These are phyloP conservation scores for Rhombomys opimus DNA, from an alignment of 2,113 vertebrate genomes.

Conservation along the genomic window DNA sequence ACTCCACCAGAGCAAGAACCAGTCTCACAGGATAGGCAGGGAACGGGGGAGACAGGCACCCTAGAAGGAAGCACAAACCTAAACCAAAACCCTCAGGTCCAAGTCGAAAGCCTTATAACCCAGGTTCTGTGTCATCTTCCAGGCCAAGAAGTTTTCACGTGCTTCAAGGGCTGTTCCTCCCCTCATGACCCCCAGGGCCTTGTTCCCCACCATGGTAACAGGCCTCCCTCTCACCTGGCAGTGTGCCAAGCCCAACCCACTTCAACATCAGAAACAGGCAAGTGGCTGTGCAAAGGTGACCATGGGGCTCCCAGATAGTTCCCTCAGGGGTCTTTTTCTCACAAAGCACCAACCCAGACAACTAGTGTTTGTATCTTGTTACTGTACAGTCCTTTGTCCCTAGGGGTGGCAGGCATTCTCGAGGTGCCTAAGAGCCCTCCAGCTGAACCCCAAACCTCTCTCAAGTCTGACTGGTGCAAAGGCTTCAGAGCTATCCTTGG, in stretches of 20 bases:
- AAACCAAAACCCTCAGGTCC: background rate
- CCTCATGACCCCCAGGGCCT: background rate
- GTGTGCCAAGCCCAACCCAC: background rate
- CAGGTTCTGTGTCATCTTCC: background rate
- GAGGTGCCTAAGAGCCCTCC: background rate
- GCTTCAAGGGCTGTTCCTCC: background rate
- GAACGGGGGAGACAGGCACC: background rate
- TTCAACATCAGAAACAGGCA: background rate
- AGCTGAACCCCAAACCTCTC: no score
- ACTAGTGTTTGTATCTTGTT: background rate
- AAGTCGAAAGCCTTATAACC: background rate
- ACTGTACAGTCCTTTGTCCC: no score
- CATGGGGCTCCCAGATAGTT: background rate
- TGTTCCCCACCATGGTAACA: background rate
- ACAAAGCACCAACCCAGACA: background rate
- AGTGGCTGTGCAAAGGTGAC: background rate
- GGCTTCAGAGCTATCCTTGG: background rate
- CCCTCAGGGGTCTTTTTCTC: background rate
- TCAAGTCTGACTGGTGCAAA: background rate
- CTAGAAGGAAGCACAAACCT: no score
- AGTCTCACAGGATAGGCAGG: background rate
- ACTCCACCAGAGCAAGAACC: background rate
- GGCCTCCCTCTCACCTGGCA: no score
- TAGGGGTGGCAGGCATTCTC: no score
- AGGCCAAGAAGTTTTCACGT: background rate